phyloP scores from a whole-genome alignment of 2,888 invertebrate genomes.

The Himalopsyche japonica region DNA sequence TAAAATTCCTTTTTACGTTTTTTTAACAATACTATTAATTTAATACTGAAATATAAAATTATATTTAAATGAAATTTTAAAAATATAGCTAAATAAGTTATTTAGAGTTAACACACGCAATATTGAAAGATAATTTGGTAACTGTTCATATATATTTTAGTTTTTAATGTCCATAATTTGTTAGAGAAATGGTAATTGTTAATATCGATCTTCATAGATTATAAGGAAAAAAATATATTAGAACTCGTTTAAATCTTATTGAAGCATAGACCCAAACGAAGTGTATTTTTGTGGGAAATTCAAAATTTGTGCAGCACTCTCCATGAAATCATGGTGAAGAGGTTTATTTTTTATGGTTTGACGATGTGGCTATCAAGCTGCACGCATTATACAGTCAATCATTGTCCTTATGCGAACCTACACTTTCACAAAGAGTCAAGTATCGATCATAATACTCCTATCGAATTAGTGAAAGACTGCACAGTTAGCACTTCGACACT shows the following conservation, averaged over 20 bases:
- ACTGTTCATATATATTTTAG: no score
- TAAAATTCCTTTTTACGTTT: no score
- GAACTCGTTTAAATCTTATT: neutral
- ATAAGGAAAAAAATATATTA: no score
- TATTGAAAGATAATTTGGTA: no score
- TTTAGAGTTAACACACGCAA: no score
- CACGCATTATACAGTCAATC: neutral
- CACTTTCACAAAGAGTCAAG: constrained; percentile 14
- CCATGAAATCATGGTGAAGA: neutral
- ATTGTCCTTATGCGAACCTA: neutral
- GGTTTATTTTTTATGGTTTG: neutral
- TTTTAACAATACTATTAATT: no score
- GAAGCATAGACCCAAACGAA: neutral
- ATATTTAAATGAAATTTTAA: no score
- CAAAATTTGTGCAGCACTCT: neutral
- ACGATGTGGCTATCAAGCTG: neutral
- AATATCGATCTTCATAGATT: no score
- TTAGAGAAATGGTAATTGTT: no score
- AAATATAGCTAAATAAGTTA: no score
- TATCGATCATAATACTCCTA: constrained; percentile 1
- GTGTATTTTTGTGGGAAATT: neutral
- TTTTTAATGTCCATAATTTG: no score
- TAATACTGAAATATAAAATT: no score
- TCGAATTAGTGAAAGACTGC: neutral
- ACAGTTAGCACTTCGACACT: neutral